Percentiles rank a stretch among this genome's conserved stretches.
Conservation (phyloP, 2,888 invertebrate species). For the Neuroscelio doddi region DNA sequence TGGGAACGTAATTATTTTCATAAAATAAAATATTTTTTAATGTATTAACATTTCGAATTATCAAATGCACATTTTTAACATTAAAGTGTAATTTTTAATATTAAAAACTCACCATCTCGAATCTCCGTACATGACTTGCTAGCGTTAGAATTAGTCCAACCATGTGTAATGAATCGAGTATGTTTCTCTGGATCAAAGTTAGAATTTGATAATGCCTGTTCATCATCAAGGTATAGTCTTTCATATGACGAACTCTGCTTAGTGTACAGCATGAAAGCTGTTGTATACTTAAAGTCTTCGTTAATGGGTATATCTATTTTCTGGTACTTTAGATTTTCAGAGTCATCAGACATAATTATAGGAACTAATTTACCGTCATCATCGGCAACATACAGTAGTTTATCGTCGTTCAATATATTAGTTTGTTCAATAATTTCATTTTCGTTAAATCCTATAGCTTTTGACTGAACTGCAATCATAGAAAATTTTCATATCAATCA, state of each 20-base stretch:
- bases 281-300: constrained; percentile 21
- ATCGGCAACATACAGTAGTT: constrained; percentile 34
- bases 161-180: constrained; percentile 61
- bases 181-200: constrained; percentile 52
- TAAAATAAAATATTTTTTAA: too few species aligned
- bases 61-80: too few species aligned
- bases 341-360: constrained; percentile 24
- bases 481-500: constrained; percentile 11
- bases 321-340: too few species aligned
- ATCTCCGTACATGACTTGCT: constrained; percentile 49
- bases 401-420: constrained; percentile 4
- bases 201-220: constrained; percentile 42
- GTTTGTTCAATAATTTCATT: too few species aligned
- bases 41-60: too few species aligned
- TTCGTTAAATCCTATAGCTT: constrained; percentile 21
- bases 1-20: too few species aligned
- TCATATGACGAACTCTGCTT: constrained; percentile 43
- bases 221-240: constrained; percentile 46
- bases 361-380: constrained; percentile 39
- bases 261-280: constrained; percentile 56
- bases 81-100: too few species aligned
- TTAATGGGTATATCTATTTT: not conserved
- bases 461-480: constrained; percentile 30
- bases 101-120: constrained; percentile 60
- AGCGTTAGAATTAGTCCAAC: constrained; percentile 53